Base-by-base conservation (phyloP, 2,888 invertebrate genomes). In the Diachrysia chrysitis region DNA sequence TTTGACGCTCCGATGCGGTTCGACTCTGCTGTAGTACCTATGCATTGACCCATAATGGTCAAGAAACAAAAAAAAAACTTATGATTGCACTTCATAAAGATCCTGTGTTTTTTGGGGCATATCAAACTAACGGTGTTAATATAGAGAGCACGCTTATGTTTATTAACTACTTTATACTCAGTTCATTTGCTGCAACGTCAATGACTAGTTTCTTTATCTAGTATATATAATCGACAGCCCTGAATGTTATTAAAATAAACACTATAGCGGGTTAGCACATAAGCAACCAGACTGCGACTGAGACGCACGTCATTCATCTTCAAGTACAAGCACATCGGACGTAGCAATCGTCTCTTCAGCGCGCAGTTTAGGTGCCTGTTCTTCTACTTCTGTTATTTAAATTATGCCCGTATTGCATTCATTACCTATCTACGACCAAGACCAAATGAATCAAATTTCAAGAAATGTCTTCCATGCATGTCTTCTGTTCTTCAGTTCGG, bases 281-380 rank as follows among this genome's bases (percentile, higher is more conserved):
- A 48, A 19, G 48, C 12, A 51, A 51, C 48, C 21, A 51, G 19
- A 21, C 48, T 51, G 48, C 48, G 48, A 51, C 48, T 21, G 48
- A 4, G 19, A 51, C 48, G 48, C 48, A 21, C 48, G 48, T 51
- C 48, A 51, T 51, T 12, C 17, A 51, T 21, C 10, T 51, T 9
- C 10, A n/a, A 48, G 21, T 51, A 51, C 10, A 19, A 21, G 21
- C 12, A 51, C n/a, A 21, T 51, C 19, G 21, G 48, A 51, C 12
- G 48, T 21, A 19, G 48, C 48, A 21, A 51, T 21, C 19, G 48
- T 12, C 48, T 51, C 10, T 51, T 51, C 12, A 19, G 48, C 48
- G n/a, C n/a, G n/a, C 10, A 51, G 48, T 21, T 42, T n/a, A 42
- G n/a, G 42, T n/a, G 42, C 42, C 4, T 42, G 5, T 37, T 37